phyloP scores from a whole-genome alignment of 2,888 invertebrate species.

The Cinara cedri region DNA sequence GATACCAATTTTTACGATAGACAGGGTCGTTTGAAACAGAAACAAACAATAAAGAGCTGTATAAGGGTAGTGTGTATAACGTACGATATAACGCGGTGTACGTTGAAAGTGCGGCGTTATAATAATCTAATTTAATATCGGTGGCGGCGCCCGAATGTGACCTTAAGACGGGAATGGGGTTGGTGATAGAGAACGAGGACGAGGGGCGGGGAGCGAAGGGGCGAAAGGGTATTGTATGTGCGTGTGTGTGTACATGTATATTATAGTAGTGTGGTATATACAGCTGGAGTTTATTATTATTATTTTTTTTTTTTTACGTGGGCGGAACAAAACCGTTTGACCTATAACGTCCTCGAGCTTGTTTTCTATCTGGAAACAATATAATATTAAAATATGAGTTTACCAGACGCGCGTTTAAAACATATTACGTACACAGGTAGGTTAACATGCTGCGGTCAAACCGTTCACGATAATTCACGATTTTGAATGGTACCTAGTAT shows the following conservation, averaged over 20 bases:
- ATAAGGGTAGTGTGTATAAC: neutral
- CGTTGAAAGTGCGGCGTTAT: constrained; percentile 5
- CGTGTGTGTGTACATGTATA: neutral
- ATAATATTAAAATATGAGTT: constrained; percentile 13
- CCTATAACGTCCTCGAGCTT: constrained; percentile 54
- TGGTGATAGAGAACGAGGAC: neutral
- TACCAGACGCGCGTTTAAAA: constrained; percentile 15
- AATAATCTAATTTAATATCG: constrained; percentile 42
- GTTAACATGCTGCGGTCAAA: constrained; percentile 30
- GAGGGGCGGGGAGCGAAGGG: neutral
- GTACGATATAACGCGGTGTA: too few species aligned
- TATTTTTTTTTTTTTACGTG: constrained; percentile 24
- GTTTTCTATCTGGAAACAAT: constrained; percentile 31
- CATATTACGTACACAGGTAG: neutral
- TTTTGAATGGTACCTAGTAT: neutral
- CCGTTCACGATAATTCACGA: constrained; percentile 13
- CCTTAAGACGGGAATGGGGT: constrained; percentile 41
- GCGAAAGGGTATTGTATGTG: neutral
- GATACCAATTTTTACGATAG: constrained; percentile 37
- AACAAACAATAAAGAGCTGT: constrained; percentile 17
- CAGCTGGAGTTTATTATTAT: constrained; percentile 2
- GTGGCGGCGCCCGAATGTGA: constrained; percentile 35
- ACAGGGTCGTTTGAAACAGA: constrained; percentile 18
- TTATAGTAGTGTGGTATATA: neutral
- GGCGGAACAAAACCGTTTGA: constrained; percentile 53